Percentiles rank a stretch among this genome's conserved stretches.
Evolutionary conservation across 1,140 invertebrate genomes (phyloP).

Genomic region (Heliconius hermathena): DNA sequence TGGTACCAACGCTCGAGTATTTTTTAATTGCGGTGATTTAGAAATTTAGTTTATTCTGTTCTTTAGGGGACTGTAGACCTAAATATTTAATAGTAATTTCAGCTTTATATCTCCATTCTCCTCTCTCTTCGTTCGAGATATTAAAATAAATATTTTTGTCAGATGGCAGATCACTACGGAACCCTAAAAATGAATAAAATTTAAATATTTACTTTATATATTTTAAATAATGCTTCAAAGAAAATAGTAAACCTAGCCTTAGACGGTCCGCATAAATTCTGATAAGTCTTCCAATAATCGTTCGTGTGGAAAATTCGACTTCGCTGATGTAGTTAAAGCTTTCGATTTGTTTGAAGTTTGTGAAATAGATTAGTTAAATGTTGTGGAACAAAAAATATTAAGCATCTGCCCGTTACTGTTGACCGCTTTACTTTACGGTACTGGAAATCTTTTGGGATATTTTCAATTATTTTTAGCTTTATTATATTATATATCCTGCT

Average conservation of each 20-base stretch:
- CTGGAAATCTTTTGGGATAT: not conserved
- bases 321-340: conserved; percentile 33
- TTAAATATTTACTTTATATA: too few relatives aligned
- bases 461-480: not conserved
- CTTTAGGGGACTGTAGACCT: too few relatives aligned
- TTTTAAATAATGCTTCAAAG: too few relatives aligned
- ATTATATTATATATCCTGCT: not conserved
- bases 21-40: too few relatives aligned
- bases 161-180: too few relatives aligned
- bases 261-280: conserved; percentile 27
- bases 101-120: too few relatives aligned
- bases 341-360: conserved; percentile 23
- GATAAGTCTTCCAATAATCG: conserved; percentile 26
- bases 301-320: conserved; percentile 29
- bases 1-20: too few relatives aligned
- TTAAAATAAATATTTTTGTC: too few relatives aligned
- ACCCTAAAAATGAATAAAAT: too few relatives aligned
- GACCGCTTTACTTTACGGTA: not conserved
- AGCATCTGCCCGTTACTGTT: not conserved
- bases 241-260: not conserved
- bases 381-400: conserved; percentile 3
- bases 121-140: too few relatives aligned
- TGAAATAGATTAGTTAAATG: conserved; percentile 6
- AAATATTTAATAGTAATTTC: too few relatives aligned
- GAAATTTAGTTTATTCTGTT: too few relatives aligned